Base-by-base conservation (phyloP, 2,797 vertebrate species). In the Molothrus aeneus region DNA sequence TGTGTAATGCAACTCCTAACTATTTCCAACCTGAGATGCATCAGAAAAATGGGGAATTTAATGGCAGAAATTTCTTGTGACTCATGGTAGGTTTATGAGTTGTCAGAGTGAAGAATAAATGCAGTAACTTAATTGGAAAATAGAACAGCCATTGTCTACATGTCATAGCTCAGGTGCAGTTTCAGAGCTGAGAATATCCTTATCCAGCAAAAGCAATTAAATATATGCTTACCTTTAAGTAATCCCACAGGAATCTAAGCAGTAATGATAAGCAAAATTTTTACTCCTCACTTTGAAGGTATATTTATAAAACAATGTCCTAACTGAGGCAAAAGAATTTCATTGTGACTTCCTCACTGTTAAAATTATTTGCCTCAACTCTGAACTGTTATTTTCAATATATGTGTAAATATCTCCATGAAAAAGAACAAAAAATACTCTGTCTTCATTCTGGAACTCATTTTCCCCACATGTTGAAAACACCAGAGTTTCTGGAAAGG, bases 121-220 rank as follows among this genome's bases (percentile, higher is more conserved):
- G 50, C 17, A 61, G 25, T 32, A 80, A 66, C 7, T 57, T 38
- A 25, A 34, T 64, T 36, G 59, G 17, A 80, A 86, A 80, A 80
- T 47, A 6, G 8, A 90, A 54, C 34, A 69, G 26, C 68, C 16
- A 26, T 61, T 88, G 43, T 17, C 17, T 32, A 64, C 24, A 19
- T 63, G 51, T 43, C 74, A 71, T 29, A 78, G 69, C 14, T 87
- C 45, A n/a, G 22, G 10, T 69, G 36, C 28, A 45, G 19, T 43
- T 91, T 64, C 72, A 71, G 50, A 65, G 10, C 22, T 68, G 20
- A 86, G 32, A 88, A 75, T 50, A 90, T 11, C 9, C 63, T 70
- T 32, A 65, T 53, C 34, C 61, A 78, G 54, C 10, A 90, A 93
- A 91, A 91, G 9, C 72, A 91, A 74, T 86, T 92, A 89, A 92